A percentile compares a stretch with the other conserved stretches of the same genome.
These are phyloP conservation scores for Ischnura elegans DNA, from an alignment of 2,888 invertebrate genomes.

Conservation along the genomic window DNA sequence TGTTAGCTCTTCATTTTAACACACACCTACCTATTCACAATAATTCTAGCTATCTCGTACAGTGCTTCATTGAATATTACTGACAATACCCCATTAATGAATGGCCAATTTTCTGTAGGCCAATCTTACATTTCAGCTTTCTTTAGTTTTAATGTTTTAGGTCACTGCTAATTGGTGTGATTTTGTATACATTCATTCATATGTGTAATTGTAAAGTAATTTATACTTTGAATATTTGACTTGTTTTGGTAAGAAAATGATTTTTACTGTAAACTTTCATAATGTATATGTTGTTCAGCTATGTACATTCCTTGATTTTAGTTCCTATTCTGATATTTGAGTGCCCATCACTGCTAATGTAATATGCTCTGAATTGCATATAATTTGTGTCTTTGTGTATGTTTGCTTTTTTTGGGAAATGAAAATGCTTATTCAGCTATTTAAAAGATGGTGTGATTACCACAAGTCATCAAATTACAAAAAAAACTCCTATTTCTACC, in stretches of 20 bases:
- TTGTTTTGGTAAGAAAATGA: no score
- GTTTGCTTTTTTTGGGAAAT: not conserved
- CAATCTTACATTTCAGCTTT: not conserved
- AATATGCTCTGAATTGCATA: not conserved
- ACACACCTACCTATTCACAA: not conserved
- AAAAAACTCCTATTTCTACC: no score
- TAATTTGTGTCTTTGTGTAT: not conserved
- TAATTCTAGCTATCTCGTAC: not conserved
- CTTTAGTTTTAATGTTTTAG: not conserved
- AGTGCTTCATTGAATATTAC: not conserved
- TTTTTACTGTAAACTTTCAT: no score
- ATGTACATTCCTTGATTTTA: not conserved
- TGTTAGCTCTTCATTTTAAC: not conserved
- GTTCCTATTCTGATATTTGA: not conserved
- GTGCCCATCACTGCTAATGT: not conserved
- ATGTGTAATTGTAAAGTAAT: not conserved
- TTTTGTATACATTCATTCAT: not conserved
- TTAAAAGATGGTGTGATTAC: not conserved
- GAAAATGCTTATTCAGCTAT: not conserved
- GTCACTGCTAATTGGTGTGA: not conserved
- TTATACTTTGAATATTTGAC: not conserved
- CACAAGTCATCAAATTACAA: no score
- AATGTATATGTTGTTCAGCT: no score
- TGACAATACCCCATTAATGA: not conserved
- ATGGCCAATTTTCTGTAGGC: not conserved